phyloP scores from a whole-genome alignment of 2,797 vertebrate genomes.

The Etheostoma perlongum region DNA sequence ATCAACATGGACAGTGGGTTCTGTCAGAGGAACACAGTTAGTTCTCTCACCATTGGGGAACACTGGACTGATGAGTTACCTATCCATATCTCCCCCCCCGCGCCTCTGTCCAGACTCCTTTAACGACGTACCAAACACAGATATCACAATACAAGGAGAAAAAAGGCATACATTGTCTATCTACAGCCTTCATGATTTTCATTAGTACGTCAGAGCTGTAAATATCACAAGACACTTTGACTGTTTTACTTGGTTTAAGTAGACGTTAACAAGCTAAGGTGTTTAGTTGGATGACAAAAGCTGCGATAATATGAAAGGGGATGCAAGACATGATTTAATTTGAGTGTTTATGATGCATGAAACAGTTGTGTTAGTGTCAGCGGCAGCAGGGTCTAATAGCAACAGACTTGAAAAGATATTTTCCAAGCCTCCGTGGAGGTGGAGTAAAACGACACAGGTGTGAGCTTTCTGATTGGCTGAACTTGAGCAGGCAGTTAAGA shows the following conservation, averaged over 20 bases:
- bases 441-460: constrained; percentile 8
- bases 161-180: constrained; percentile 78
- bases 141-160: constrained; percentile 74
- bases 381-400: constrained; percentile 1
- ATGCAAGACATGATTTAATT: constrained; percentile 24
- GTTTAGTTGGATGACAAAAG: constrained; percentile 62
- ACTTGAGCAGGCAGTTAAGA: constrained; percentile 6
- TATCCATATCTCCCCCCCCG: neutral
- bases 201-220: constrained; percentile 82
- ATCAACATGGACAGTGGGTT: constrained; percentile 6
- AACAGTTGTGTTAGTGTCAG: neutral
- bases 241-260: constrained; percentile 67
- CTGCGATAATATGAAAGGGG: constrained; percentile 50
- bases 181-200: constrained; percentile 76
- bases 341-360: constrained; percentile 14
- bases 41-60: neutral
- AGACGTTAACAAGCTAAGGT: constrained; percentile 71
- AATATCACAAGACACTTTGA: constrained; percentile 79
- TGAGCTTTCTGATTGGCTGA: constrained; percentile 14
- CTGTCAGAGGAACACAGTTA: neutral
- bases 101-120: constrained; percentile 38
- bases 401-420: constrained; percentile 12
- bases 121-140: constrained; percentile 79
- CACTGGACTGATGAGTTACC: neutral
- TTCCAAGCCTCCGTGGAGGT: neutral